Base-by-base conservation (phyloP, 92 coral and sea anemone genomes). In the Bergia sp. region DNA sequence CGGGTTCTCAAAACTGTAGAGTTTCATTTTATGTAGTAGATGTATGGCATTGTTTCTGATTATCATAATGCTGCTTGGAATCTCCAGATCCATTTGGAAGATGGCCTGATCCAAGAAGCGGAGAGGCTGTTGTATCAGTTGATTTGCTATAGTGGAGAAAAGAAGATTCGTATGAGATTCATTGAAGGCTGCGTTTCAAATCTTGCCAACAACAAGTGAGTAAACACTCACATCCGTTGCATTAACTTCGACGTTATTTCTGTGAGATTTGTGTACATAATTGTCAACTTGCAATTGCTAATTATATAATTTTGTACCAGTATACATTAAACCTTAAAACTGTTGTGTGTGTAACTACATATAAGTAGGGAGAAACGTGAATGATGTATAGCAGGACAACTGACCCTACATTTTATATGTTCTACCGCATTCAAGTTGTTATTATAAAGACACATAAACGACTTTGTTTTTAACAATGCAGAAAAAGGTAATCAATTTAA, bases 61-160 rank as follows among this genome's bases (percentile, higher is more conserved):
- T 44, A 18, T 81, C 15, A 36, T 8, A 0, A 58, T 71, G 49
- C 5, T 45, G 23, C 20, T 1, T 78, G 37, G 45, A 44, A 23
- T 3, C 72, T 88, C 67, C 49, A 97, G 99, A 92, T 96, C 73
- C 98, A 95, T 57, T 75, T 97, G 73, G 96, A 93, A 88, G 99
- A 97, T 89, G 99, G 99, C 2, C 77, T 97, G 88, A 91, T 96
- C 45, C 99, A 94, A 73, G 98, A 97, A 75, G 98, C 99, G 18
- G 99, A 97, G 85, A 97, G 96, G 91, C 85, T 97, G 43, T 90
- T 97, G 64, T 97, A 96, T 92, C 99, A 97, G 91, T 86, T 97
- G 86, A 97, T 97, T 43, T 97, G 99, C 77, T 97, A 94, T 85
- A 96, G 95, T 43, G 99, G 99, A 42, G 98, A 97, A 72, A 97